Evolutionary conservation across 2,888 invertebrate species (phyloP).

Genomic region (Poecilobothrus nobilitatus): DNA sequence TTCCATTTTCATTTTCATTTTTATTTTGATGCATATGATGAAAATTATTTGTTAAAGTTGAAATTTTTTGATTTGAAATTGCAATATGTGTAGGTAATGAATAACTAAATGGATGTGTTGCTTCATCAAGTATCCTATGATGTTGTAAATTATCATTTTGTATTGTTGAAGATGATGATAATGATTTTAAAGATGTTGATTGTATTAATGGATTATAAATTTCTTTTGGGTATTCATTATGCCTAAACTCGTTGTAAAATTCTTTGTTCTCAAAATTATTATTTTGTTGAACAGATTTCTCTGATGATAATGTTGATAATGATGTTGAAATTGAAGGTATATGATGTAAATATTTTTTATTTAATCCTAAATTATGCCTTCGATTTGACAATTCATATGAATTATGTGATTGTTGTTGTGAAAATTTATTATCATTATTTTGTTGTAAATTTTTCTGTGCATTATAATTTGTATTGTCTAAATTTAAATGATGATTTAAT

Average conservation of each 20-base stretch:
- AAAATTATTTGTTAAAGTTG: neutral
- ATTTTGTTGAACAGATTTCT: neutral
- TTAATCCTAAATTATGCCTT: neutral
- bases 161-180: neutral
- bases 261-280: neutral
- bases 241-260: neutral
- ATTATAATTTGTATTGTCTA: neutral
- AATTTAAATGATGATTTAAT: slow-evolving; percentile 6
- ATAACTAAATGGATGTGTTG: slow-evolving; percentile 3
- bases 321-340: neutral
- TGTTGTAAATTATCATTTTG: neutral
- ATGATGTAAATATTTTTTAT: neutral
- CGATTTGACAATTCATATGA: neutral
- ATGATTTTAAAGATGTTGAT: neutral
- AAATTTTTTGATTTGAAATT: neutral
- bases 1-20: neutral
- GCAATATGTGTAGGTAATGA: neutral
- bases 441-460: neutral
- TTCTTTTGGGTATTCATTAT: neutral
- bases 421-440: neutral
- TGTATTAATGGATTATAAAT: neutral
- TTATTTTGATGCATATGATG: too few relatives aligned
- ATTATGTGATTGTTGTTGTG: neutral
- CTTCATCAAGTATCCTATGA: neutral
- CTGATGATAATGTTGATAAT: neutral